Evolutionary conservation across 2,888 invertebrate species (phyloP).

Genomic region (Incurvaria masculella): DNA sequence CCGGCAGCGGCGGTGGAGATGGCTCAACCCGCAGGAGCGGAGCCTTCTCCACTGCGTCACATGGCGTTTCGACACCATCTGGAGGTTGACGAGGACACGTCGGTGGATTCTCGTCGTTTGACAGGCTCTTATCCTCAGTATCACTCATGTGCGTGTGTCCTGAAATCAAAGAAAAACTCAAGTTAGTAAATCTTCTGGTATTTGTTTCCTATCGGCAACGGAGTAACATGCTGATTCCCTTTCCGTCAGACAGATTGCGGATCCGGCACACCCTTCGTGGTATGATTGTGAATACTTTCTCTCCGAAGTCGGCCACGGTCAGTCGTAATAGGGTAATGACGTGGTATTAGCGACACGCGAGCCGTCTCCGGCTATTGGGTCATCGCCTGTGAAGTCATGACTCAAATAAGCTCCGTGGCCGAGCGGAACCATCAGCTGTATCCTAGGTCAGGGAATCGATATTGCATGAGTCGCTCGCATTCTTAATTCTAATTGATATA

Average conservation of each 20-base stretch:
- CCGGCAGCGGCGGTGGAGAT: conserved; percentile 33
- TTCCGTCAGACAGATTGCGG: too few species aligned
- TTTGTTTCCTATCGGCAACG: too few species aligned
- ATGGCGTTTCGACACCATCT: conserved; percentile 79
- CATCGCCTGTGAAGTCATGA: not conserved
- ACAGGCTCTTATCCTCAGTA: conserved; percentile 46
- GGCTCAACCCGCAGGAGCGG: conserved; percentile 20
- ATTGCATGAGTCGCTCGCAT: too few species aligned
- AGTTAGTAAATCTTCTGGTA: too few species aligned
- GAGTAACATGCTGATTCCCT: too few species aligned
- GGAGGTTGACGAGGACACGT: conserved; percentile 73
- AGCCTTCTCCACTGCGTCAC: conserved; percentile 60
- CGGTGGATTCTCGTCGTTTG: conserved; percentile 47
- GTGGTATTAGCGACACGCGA: not conserved
- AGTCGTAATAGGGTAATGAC: not conserved
- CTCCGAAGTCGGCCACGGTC: not conserved
- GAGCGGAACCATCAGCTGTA: not conserved
- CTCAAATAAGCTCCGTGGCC: not conserved
- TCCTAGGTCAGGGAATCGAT: not conserved
- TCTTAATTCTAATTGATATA: too few species aligned
- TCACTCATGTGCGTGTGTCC: conserved; percentile 47
- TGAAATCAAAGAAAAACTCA: conserved; percentile 23
- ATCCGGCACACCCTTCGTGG: too few species aligned
- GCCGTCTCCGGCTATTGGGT: not conserved
- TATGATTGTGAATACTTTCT: too few species aligned